Percentiles rank a stretch among this genome's conserved stretches.
Evolutionary conservation across 2,888 invertebrate species (phyloP).

Genomic region (Maniola hyperantus): DNA sequence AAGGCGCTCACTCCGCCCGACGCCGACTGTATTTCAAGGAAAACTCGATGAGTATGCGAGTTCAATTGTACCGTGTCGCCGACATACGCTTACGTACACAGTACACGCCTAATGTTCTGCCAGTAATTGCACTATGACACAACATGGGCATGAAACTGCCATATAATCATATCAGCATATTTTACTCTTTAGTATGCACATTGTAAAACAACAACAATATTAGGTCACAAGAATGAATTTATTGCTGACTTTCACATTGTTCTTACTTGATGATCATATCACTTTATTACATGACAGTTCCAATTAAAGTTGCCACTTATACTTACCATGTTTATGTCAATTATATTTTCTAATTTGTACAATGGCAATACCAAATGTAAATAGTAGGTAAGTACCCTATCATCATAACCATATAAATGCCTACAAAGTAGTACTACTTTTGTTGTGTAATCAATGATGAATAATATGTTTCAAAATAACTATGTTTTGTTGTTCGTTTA

Average conservation of each 20-base stretch:
- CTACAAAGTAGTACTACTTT: background rate
- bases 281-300: slow-evolving; percentile 44
- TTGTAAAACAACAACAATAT: slow-evolving; percentile 37
- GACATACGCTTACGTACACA: slow-evolving; percentile 46
- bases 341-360: slow-evolving; percentile 32
- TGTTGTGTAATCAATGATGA: background rate
- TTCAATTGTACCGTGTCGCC: slow-evolving; percentile 54
- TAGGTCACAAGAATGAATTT: slow-evolving; percentile 55
- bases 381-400: background rate
- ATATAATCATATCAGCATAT: slow-evolving; percentile 36
- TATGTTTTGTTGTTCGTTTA: too few species aligned
- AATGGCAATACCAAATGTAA: slow-evolving; percentile 51
- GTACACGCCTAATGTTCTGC: slow-evolving; percentile 16
- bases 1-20: slow-evolving; percentile 59
- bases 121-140: slow-evolving; percentile 26
- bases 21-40: slow-evolving; percentile 72
- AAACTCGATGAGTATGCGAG: slow-evolving; percentile 59
- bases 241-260: slow-evolving; percentile 61
- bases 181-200: slow-evolving; percentile 19
- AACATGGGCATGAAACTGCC: slow-evolving; percentile 37
- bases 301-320: slow-evolving; percentile 55
- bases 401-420: background rate
- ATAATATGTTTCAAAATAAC: background rate
- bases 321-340: slow-evolving; percentile 32
- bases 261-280: slow-evolving; percentile 33